Conservation (phyloP, 2,113 vertebrate genomes). For the Noctilio leporinus region DNA sequence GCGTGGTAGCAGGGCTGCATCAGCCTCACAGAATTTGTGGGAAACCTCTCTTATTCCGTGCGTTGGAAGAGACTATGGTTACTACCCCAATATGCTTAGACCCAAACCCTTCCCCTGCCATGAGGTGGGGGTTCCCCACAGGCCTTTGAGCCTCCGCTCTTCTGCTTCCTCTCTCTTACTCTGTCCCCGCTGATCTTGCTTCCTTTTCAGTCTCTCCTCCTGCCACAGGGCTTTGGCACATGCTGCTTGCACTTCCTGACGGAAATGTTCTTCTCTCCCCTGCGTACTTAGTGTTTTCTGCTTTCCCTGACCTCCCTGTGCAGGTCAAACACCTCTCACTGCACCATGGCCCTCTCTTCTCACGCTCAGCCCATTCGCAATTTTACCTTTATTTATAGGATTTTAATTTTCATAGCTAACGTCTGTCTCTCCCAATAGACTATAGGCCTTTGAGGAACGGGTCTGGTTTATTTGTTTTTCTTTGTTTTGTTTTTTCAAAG, state of each 20-base stretch:
- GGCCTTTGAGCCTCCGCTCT: background rate
- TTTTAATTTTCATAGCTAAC: background rate
- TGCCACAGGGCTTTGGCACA: background rate
- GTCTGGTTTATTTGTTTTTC: background rate
- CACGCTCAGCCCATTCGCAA: no score
- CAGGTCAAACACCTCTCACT: background rate
- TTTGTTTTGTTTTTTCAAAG: no score
- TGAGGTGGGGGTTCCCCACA: rapidly evolving
- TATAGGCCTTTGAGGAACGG: background rate
- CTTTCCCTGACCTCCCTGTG: background rate
- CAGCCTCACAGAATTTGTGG: background rate
- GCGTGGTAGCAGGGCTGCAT: background rate
- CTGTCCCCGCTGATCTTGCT: background rate
- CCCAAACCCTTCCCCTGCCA: background rate
- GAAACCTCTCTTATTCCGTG: background rate
- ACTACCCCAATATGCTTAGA: background rate
- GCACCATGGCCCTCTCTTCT: rapidly evolving
- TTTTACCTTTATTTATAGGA: background rate
- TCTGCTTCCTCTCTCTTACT: background rate
- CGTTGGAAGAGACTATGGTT: background rate
- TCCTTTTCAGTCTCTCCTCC: background rate
- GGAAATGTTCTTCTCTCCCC: background rate
- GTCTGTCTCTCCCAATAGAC: background rate
- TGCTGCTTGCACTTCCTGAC: no score
- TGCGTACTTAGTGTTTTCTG: background rate